phyloP scores from a whole-genome alignment of 2,797 vertebrate genomes.

The Vultur gryphus region DNA sequence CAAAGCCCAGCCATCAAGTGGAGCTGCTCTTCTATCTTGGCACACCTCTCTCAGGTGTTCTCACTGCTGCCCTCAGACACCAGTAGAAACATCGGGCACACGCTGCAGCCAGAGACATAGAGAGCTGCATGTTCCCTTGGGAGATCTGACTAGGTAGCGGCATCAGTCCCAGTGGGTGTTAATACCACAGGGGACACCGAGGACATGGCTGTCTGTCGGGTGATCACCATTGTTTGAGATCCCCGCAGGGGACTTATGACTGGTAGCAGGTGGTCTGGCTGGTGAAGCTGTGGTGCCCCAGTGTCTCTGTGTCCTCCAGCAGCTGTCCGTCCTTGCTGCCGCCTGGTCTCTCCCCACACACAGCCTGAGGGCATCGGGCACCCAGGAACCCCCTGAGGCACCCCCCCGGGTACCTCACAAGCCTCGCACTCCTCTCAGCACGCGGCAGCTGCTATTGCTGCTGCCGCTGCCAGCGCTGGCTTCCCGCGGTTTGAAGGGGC shows the following conservation, averaged over 20 bases:
- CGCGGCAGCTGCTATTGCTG: neutral
- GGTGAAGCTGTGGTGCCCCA: neutral
- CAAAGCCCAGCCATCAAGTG: fast-evolving
- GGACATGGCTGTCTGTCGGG: fast-evolving
- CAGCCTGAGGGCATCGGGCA: fast-evolving
- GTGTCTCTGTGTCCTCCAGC: neutral
- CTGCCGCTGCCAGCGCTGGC: neutral
- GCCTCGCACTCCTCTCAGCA: neutral
- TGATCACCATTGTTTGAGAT: neutral
- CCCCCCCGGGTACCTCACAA: no score
- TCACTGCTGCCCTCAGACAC: neutral
- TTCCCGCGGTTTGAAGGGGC: neutral
- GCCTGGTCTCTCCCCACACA: neutral
- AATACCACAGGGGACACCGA: neutral
- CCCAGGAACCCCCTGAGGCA: neutral
- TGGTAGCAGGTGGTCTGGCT: neutral
- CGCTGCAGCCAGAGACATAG: fast-evolving
- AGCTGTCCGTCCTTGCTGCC: neutral
- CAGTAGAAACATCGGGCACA: neutral
- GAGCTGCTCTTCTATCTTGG: neutral
- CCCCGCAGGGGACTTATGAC: neutral
- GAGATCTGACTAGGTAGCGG: neutral
- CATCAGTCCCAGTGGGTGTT: no score
- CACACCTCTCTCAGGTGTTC: neutral
- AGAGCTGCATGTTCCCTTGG: neutral